phyloP scores from a whole-genome alignment of 2,888 invertebrate species.

The Diploptera punctata region DNA sequence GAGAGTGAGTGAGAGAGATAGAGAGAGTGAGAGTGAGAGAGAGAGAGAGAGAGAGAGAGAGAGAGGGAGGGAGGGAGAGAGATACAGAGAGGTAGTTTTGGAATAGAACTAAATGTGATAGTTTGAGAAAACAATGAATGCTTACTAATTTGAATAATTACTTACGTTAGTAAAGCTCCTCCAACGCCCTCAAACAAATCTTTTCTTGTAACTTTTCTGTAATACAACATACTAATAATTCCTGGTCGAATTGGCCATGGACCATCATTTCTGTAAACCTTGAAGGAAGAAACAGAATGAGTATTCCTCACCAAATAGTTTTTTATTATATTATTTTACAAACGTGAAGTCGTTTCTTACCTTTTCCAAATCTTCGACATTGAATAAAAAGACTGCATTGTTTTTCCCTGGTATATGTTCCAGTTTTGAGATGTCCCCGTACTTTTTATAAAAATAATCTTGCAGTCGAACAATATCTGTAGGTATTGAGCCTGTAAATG shows the following conservation, averaged over 20 bases:
- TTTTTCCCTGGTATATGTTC: neutral
- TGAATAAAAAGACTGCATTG: slow-evolving; percentile 14
- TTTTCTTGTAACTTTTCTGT: slow-evolving; percentile 54
- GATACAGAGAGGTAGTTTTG: no score
- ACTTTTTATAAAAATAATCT: neutral
- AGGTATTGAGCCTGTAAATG: neutral
- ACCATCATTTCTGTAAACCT: slow-evolving; percentile 57
- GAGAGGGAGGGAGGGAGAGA: no score
- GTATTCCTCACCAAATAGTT: no score
- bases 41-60: no score
- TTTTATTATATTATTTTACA: no score
- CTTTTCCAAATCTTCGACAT: slow-evolving; percentile 19
- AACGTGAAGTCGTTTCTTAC: no score
- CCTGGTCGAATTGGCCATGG: slow-evolving; percentile 56
- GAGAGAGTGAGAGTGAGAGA: no score
- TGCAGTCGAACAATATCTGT: neutral
- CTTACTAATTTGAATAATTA: no score
- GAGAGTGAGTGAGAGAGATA: no score
- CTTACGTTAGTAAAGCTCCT: slow-evolving; percentile 47
- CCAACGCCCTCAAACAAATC: slow-evolving; percentile 53
- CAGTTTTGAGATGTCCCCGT: slow-evolving; percentile 1
- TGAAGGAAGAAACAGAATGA: neutral
- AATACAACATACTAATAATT: slow-evolving; percentile 55
- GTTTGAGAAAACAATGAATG: no score
- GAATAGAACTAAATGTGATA: no score